phyloP scores from a whole-genome alignment of 2,797 vertebrate species.

The Hypotaenidia philippensis region DNA sequence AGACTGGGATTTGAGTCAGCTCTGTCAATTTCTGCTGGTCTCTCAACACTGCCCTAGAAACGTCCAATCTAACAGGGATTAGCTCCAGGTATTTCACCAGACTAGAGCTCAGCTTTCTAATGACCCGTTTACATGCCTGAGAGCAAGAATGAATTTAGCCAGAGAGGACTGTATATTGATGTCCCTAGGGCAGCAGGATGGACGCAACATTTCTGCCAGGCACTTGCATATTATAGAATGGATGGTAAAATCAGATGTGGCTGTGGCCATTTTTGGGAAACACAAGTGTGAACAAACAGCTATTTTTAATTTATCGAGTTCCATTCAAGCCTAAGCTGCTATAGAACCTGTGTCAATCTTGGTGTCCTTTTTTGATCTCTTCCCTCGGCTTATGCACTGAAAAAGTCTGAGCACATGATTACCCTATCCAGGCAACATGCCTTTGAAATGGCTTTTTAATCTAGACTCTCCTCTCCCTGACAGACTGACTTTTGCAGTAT shows the following conservation, averaged over 20 bases:
- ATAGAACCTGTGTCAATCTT: slow-evolving; percentile 54
- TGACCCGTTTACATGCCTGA: neutral
- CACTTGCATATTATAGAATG: neutral
- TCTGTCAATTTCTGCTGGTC: neutral
- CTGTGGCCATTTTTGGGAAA: slow-evolving; percentile 51
- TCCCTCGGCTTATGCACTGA: slow-evolving; percentile 56
- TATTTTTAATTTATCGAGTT: slow-evolving; percentile 64
- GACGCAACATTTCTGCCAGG: neutral
- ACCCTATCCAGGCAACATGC: slow-evolving; percentile 63
- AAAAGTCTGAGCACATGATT: slow-evolving; percentile 71
- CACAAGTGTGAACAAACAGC: slow-evolving; percentile 45
- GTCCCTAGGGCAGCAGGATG: neutral
- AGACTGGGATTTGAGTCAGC: neutral
- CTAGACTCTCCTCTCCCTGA: slow-evolving; percentile 72
- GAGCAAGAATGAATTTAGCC: slow-evolving; percentile 10
- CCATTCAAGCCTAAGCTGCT: slow-evolving; percentile 59
- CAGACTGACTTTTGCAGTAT: slow-evolving; percentile 69
- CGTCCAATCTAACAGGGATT: neutral
- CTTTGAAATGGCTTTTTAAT: slow-evolving; percentile 75
- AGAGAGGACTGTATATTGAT: neutral
- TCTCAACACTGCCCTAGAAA: neutral
- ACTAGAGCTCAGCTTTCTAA: neutral
- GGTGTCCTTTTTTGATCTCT: slow-evolving; percentile 70
- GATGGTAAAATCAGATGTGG: neutral
- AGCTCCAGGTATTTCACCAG: neutral